Evolutionary conservation across 1,140 invertebrate species (phyloP), one percentile per base, ranked within the genome.

Genomic region (Acyrthosiphon pisum): DNA sequence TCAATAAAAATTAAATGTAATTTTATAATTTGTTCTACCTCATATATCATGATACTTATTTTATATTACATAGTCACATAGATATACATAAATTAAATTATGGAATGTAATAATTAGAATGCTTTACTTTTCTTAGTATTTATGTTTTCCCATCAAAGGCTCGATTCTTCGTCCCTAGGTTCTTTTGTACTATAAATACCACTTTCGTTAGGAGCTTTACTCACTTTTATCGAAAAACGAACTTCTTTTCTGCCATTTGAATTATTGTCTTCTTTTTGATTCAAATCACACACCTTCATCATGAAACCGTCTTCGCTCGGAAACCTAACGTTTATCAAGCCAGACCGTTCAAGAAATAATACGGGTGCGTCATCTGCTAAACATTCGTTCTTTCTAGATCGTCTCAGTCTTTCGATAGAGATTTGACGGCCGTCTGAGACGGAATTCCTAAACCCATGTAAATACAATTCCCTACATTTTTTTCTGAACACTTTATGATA

Each of bases 361-460:
- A 93, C 91, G 22, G 91, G 91, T 4, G 91, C 18, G 11, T 93
- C 91, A 22, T 93, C 76, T 9, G 46, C 18, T 9, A 93, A n/a
- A 53, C 48, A 30, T 44, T 93, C 91, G 22, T 56, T 84, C 2
- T 37, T 41, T 11, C 14, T 68, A 20, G 37, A n/a, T n/a, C 89
- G 89, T 35, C 41, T 60, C 89, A 68, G 56, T 68, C 50, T 89
- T 90, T 90, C 89, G 11, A 89, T 37, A 2, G 88, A 56, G 11
- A 89, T 89, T 89, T 89, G 91, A 53, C 91, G 91, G 6, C 35
- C 81, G 26, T 93, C 91, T 35, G 91, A 93, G 11, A 93, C 91
- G 76, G 91, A 84, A 68, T 93, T 93, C 20, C 81, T n/a, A 44
- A 93, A 93, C 9, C 91, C 91, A 18, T 93, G 91, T 18, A 93